A percentile compares a stretch with the other conserved stretches of the same genome.
Evolutionary conservation across 2,113 vertebrate species (phyloP).

Genomic region (Rallus limicola): DNA sequence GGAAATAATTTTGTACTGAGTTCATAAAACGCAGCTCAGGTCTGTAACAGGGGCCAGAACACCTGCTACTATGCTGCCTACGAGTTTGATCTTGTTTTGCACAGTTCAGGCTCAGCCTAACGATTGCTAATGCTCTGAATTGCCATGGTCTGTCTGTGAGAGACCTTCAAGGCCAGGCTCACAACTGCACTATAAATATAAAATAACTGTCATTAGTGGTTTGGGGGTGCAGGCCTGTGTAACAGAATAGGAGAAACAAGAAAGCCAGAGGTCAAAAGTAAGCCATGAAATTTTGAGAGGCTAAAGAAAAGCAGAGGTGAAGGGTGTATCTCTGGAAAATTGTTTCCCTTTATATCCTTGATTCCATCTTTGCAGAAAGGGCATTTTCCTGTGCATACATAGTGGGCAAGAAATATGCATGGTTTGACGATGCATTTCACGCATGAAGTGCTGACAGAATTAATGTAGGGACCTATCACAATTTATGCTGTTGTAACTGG

Average conservation of each 20-base stretch:
- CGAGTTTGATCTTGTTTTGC: not conserved
- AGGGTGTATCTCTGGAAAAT: not conserved
- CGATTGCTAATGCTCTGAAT: not conserved
- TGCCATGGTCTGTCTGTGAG: not conserved
- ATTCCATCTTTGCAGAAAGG: not conserved
- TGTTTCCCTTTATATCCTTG: not conserved
- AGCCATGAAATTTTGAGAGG: not conserved
- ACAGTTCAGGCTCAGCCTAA: not conserved
- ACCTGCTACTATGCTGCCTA: not conserved
- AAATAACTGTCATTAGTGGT: not conserved
- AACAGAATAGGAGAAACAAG: not conserved
- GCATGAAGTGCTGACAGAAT: not conserved
- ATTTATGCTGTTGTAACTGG: not conserved
- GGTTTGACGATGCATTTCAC: not conserved
- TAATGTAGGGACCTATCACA: not conserved
- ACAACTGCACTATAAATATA: not conserved
- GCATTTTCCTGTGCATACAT: rapidly evolving
- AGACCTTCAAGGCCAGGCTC: not conserved
- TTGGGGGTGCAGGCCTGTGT: not conserved
- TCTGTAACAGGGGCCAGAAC: not conserved
- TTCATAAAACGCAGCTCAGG: not conserved
- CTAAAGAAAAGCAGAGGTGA: not conserved
- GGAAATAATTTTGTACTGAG: not conserved
- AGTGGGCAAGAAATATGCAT: not conserved
- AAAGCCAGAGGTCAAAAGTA: not conserved